phyloP scores from a whole-genome alignment of 2,797 vertebrate genomes.

The Coendou prehensilis region DNA sequence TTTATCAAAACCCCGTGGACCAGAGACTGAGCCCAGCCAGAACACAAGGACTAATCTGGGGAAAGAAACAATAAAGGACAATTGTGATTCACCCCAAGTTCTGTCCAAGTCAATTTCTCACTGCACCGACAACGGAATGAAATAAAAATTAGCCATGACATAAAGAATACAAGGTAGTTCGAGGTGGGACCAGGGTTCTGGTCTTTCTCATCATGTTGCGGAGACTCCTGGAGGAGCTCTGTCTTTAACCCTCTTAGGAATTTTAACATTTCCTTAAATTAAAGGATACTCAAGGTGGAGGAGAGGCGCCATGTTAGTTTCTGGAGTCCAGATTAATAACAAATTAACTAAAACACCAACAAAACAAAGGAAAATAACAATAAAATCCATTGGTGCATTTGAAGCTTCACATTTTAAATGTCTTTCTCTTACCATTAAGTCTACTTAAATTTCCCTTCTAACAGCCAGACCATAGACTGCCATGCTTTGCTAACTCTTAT shows the following conservation, averaged over 20 bases:
- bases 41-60: background rate
- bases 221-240: background rate
- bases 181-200: accelerated
- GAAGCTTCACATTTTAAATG: background rate
- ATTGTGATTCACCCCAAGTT: background rate
- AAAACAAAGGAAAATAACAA: background rate
- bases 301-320: background rate
- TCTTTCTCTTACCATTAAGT: background rate
- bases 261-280: background rate
- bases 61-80: background rate
- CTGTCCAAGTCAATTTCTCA: background rate
- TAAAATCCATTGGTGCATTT: background rate
- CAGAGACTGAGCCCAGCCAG: background rate
- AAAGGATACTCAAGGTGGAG: background rate
- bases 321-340: background rate
- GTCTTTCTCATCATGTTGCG: background rate
- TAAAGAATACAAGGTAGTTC: accelerated
- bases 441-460: background rate
- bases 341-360: background rate
- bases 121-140: background rate
- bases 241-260: background rate
- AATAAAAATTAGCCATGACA: background rate
- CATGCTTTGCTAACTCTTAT: background rate
- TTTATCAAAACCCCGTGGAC: background rate
- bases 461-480: background rate